phyloP scores from a whole-genome alignment of 2,888 invertebrate species.

The Horisme vitalbata region DNA sequence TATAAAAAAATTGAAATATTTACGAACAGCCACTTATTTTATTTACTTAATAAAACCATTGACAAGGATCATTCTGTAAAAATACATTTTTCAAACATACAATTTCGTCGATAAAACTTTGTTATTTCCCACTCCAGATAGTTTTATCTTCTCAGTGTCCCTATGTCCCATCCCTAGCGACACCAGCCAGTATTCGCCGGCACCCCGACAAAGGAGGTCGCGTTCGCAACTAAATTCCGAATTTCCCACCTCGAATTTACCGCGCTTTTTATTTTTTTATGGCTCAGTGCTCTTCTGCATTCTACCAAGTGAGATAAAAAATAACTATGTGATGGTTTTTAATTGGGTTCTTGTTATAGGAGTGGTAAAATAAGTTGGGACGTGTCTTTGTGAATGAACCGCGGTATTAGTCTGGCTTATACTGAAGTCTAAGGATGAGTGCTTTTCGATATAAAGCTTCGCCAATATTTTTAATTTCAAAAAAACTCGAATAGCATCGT shows the following conservation, averaged over 20 bases:
- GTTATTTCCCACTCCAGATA: not conserved
- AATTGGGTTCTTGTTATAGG: not conserved
- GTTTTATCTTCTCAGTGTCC: constrained; percentile 6
- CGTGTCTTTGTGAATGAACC: constrained; percentile 30
- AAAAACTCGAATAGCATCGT: no score
- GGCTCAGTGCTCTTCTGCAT: constrained; percentile 1
- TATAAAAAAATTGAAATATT: no score
- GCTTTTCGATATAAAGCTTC: constrained; percentile 13
- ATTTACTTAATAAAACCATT: no score
- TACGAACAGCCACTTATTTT: no score
- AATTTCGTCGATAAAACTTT: no score
- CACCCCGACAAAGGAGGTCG: constrained; percentile 36
- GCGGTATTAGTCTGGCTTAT: constrained; percentile 18
- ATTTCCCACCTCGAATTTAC: constrained; percentile 35
- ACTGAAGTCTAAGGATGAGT: constrained; percentile 17
- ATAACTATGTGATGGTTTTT: not conserved
- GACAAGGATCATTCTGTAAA: no score
- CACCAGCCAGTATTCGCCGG: constrained; percentile 37
- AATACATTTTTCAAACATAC: no score
- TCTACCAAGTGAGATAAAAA: constrained; percentile 4
- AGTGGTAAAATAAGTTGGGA: constrained; percentile 15
- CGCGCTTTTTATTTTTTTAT: constrained; percentile 34
- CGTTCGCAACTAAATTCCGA: constrained; percentile 31
- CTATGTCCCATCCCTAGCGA: constrained; percentile 27
- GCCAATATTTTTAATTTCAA: not conserved